Conservation (phyloP, 2,888 invertebrate species). For the Halocaridina rubra region DNA sequence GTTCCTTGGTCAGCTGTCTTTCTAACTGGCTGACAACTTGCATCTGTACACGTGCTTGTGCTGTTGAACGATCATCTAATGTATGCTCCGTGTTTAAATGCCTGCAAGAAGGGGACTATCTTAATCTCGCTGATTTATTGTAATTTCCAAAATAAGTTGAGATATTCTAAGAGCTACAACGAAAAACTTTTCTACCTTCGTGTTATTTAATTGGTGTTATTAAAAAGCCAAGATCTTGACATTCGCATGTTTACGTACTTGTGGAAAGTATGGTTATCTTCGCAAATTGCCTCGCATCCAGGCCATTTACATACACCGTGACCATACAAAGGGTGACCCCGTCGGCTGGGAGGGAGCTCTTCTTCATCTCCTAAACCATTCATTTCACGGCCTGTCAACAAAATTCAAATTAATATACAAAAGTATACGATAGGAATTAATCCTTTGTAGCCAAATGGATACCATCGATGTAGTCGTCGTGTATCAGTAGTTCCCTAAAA, state of each 20-base stretch:
- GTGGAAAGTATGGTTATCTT: constrained; percentile 89
- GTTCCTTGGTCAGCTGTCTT: constrained; percentile 90
- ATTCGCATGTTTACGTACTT: constrained; percentile 77
- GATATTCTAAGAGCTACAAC: too few species aligned
- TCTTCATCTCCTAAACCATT: constrained; percentile 60
- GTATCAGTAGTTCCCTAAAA: too few species aligned
- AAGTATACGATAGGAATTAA: too few species aligned
- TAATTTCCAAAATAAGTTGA: too few species aligned
- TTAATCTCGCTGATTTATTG: too few species aligned
- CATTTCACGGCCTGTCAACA: constrained; percentile 41
- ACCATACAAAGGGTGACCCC: constrained; percentile 82
- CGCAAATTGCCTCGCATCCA: constrained; percentile 93
- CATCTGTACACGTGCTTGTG: constrained; percentile 97
- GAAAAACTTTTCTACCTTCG: too few species aligned
- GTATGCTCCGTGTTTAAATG: constrained; percentile 94
- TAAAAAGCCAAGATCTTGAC: not conserved
- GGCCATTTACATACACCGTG: constrained; percentile 98
- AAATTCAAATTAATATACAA: not conserved
- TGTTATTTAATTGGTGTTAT: too few species aligned
- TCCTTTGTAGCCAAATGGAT: too few species aligned
- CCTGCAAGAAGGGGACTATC: constrained; percentile 74
- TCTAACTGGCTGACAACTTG: constrained; percentile 94
- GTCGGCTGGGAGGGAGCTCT: constrained; percentile 66
- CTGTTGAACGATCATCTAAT: constrained; percentile 93
- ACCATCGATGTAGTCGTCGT: too few species aligned